Evolutionary conservation across 2,113 vertebrate species (phyloP).

Genomic region (Indicator indicator): DNA sequence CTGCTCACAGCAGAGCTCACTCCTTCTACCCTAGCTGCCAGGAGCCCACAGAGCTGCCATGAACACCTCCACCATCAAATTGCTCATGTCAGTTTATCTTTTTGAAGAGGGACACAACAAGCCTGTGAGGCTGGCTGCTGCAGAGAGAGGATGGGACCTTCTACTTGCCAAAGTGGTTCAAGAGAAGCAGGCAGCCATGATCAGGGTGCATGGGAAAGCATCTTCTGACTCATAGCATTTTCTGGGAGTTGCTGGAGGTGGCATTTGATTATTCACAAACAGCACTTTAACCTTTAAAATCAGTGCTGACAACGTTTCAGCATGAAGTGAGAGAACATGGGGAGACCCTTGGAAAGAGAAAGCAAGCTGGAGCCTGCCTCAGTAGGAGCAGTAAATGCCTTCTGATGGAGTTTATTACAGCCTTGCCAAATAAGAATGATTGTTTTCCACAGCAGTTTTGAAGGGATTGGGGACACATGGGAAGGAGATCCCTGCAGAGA

Average conservation of each 20-base stretch:
- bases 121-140: neutral
- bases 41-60: neutral
- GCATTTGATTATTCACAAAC: neutral
- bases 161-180: rapidly evolving
- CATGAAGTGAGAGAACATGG: rapidly evolving
- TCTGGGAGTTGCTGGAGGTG: neutral
- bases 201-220: neutral
- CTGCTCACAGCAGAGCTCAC: neutral
- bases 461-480: neutral
- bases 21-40: neutral
- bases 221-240: neutral
- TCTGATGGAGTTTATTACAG: neutral
- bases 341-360: neutral
- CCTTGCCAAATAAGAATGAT: neutral
- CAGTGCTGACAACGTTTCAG: neutral
- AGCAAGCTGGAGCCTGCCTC: neutral
- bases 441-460: neutral
- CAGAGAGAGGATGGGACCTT: neutral
- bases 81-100: neutral
- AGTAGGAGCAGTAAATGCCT: neutral
- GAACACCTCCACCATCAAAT: neutral
- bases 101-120: neutral
- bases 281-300: neutral
- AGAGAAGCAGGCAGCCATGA: no score
- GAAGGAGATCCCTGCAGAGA: neutral